A percentile compares a stretch with the other conserved stretches of the same genome.
phyloP scores from a whole-genome alignment of 2,113 vertebrate genomes.

The Gallinago paraguaiae region DNA sequence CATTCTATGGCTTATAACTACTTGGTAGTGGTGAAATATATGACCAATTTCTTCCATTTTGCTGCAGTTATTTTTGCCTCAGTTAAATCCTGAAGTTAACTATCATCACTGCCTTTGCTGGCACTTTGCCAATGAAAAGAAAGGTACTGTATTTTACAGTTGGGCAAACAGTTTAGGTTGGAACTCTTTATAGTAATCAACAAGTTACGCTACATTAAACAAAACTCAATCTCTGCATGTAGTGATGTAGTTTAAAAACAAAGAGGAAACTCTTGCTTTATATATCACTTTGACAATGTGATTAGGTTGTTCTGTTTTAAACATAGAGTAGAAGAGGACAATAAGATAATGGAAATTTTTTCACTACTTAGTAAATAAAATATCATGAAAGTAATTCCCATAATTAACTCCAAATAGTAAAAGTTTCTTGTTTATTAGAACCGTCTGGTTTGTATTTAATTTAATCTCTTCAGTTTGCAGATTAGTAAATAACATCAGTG shows the following conservation, averaged over 20 bases:
- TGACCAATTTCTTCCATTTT: neutral
- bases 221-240: neutral
- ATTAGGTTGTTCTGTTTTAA: neutral
- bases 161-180: neutral
- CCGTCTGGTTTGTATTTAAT: neutral
- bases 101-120: neutral
- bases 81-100: neutral
- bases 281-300: neutral
- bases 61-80: neutral
- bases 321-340: neutral
- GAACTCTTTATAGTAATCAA: neutral
- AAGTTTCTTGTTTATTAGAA: neutral
- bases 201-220: neutral
- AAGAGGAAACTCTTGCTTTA: neutral
- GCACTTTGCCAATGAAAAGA: neutral
- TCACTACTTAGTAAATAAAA: neutral
- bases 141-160: neutral
- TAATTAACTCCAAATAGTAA: neutral
- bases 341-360: neutral
- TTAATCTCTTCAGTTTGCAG: neutral
- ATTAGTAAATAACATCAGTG: neutral
- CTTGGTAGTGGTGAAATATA: neutral
- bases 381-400: neutral
- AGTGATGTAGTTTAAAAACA: neutral
- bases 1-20: neutral